A percentile compares a stretch with the other conserved stretches of the same genome.
Conservation (phyloP, 1,140 invertebrate species). For the Rhopalosiphum padi region DNA sequence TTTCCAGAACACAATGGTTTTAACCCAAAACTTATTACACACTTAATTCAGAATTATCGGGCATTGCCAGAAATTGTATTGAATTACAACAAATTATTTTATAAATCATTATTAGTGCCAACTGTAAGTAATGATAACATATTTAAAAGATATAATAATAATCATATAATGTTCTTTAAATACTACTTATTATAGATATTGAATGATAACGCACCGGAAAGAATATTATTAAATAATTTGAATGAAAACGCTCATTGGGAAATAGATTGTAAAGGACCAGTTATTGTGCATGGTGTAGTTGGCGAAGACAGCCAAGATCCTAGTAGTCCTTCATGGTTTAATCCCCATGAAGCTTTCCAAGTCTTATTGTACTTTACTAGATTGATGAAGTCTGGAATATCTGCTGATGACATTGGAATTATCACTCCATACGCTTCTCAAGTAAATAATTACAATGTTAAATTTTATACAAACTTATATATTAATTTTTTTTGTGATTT, state of each 20-base stretch:
- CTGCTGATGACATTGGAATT: slow-evolving; percentile 81
- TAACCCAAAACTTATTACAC: slow-evolving; percentile 75
- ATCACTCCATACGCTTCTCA: slow-evolving; percentile 94
- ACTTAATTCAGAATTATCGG: slow-evolving; percentile 78
- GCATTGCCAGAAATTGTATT: slow-evolving; percentile 79
- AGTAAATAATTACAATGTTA: slow-evolving; percentile 66
- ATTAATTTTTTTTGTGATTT: slow-evolving; percentile 61
- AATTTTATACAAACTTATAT: not conserved
- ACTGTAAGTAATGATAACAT: slow-evolving; percentile 63
- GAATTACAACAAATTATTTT: slow-evolving; percentile 83
- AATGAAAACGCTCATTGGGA: slow-evolving; percentile 42
- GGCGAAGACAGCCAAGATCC: slow-evolving; percentile 76
- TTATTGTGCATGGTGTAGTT: slow-evolving; percentile 83
- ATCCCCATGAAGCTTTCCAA: slow-evolving; percentile 82
- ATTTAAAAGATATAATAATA: not conserved
- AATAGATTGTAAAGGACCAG: slow-evolving; percentile 35
- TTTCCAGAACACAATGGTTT: slow-evolving; percentile 68
- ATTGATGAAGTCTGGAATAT: slow-evolving; percentile 72
- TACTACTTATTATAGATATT: not conserved
- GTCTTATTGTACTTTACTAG: slow-evolving; percentile 70
- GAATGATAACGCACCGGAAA: not conserved
- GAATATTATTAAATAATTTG: slow-evolving; percentile 37
- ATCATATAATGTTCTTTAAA: not conserved
- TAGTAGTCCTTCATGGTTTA: slow-evolving; percentile 90
- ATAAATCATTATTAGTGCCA: slow-evolving; percentile 74